Evolutionary conservation across 2,888 invertebrate genomes (phyloP).

Genomic region (Brenthis ino): DNA sequence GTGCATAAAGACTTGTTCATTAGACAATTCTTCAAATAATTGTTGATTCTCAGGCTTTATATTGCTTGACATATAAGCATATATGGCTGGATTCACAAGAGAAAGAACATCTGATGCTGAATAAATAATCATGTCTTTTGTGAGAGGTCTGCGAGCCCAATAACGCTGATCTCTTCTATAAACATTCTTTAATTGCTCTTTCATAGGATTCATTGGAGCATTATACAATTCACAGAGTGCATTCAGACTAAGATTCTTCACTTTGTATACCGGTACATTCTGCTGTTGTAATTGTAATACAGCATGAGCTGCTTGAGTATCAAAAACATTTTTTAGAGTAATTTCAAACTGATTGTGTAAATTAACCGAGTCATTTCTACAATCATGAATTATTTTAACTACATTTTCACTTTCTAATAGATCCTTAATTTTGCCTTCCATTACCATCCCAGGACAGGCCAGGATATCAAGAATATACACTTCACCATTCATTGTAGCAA

Average conservation of each 20-base stretch:
- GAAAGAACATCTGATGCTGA: slow-evolving; percentile 94
- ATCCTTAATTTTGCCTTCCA: slow-evolving; percentile 89
- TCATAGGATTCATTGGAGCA: slow-evolving; percentile 94
- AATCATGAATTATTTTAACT: slow-evolving; percentile 95
- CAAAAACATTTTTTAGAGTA: slow-evolving; percentile 91
- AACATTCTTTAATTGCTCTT: slow-evolving; percentile 93
- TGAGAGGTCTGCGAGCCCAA: slow-evolving; percentile 94
- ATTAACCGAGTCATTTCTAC: slow-evolving; percentile 94
- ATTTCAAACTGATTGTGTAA: slow-evolving; percentile 93
- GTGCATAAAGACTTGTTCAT: slow-evolving; percentile 93
- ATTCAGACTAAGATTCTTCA: slow-evolving; percentile 95
- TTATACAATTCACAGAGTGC: slow-evolving; percentile 95
- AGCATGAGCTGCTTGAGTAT: slow-evolving; percentile 96
- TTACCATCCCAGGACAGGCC: slow-evolving; percentile 90
- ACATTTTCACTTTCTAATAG: slow-evolving; percentile 91
- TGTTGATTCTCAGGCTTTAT: slow-evolving; percentile 87
- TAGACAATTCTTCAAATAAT: slow-evolving; percentile 91
- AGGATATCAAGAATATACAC: slow-evolving; percentile 94
- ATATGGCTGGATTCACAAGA: slow-evolving; percentile 92
- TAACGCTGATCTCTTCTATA: slow-evolving; percentile 92
- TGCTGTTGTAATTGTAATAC: slow-evolving; percentile 95
- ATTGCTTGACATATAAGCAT: slow-evolving; percentile 85
- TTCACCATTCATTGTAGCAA: slow-evolving; percentile 91
- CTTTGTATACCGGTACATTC: slow-evolving; percentile 95
- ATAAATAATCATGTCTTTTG: slow-evolving; percentile 95